Base-by-base conservation (phyloP, 2,888 invertebrate genomes). In the Pegoplata infirma region DNA sequence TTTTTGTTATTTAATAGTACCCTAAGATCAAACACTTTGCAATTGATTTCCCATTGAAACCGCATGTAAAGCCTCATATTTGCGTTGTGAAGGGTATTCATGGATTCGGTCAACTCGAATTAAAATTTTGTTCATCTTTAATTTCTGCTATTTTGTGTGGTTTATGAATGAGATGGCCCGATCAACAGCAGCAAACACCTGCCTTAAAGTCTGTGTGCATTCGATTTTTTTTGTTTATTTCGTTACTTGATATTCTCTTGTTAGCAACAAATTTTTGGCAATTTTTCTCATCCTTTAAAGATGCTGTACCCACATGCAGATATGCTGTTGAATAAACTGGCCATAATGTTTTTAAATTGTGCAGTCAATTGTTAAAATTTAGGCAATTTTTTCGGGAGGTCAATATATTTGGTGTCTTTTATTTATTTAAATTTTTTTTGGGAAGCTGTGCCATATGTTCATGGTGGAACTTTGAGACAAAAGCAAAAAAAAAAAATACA, bases 221-320 rank as follows among this genome's bases (percentile, higher is more conserved):
- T 64, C 53, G 10, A 64, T 64, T 16, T 64, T 74, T 73, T 55
- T 63, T 51, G 12, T 63, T 61, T n/a, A 56, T 73, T 67, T 69
- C 19, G 79, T 75, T 75, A 79, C 63, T 79, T 75, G 79, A 79
- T 79, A 79, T 69, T 69, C 46, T 66, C 16, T 47, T 59, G 64
- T 74, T 74, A 58, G 61, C 51, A 67, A 44, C 14, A 68, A 49
- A 72, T 44, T 56, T 78, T 79, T 79, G 75, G 79, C 67, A 71
- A 79, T 72, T 79, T 79, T 79, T 79, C 75, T 71, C 79, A 79
- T 79, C 71, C 21, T 56, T 67, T 59, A 59, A 66, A 67, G 79
- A 79, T 72, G 79, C 78, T 78, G 78, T 49, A 49, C 5, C 19
- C 3, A 36, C n/a, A 25, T n/a, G 10, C 10, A 32, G 40, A n/a